Percentiles rank a stretch among this genome's conserved stretches.
Conservation (phyloP, 2,113 vertebrate genomes). For the Apteryx mantelli region DNA sequence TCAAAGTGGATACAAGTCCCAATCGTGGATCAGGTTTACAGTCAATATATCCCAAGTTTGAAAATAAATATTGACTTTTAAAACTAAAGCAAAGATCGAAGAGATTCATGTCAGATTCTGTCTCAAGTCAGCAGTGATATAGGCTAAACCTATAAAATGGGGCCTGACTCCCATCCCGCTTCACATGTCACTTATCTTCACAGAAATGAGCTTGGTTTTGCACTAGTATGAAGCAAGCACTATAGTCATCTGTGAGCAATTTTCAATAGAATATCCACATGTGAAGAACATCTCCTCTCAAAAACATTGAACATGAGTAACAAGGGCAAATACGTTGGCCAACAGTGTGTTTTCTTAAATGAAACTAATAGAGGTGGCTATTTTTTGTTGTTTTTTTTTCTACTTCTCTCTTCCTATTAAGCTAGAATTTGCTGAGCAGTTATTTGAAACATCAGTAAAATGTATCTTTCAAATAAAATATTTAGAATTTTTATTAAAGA, state of each 20-base stretch:
- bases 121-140: not conserved
- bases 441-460: not conserved
- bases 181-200: not conserved
- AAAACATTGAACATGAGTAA: not conserved
- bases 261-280: not conserved
- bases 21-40: not conserved
- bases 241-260: not conserved
- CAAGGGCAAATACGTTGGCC: not conserved
- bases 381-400: not conserved
- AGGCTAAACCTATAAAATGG: not conserved
- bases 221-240: not conserved
- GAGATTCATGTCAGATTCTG: not conserved
- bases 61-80: not conserved
- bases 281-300: not conserved
- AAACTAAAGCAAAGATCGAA: not conserved
- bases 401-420: not conserved
- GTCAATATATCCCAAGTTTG: not conserved
- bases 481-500: not conserved
- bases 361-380: not conserved
- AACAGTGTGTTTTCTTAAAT: not conserved
- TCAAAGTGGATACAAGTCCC: not conserved
- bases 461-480: not conserved
- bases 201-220: not conserved
- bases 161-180: not conserved
- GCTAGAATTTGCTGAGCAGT: not conserved